phyloP scores from a whole-genome alignment of 2,888 invertebrate genomes.

The Caenorhabditis parvicauda region DNA sequence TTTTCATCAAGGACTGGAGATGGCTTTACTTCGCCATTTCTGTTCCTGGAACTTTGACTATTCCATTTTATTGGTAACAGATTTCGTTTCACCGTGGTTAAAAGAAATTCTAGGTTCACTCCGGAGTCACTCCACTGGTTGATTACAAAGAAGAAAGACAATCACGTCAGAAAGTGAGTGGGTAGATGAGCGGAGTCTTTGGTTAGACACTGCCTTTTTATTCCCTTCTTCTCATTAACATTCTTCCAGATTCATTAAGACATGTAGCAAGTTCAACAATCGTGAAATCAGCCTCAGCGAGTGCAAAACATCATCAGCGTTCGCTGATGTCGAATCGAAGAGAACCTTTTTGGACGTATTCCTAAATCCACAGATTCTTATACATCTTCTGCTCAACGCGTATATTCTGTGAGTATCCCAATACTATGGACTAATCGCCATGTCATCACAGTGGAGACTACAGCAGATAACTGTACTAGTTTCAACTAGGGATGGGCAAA shows the following conservation, averaged over 20 bases:
- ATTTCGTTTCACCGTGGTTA: not conserved
- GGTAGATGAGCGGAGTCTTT: not conserved
- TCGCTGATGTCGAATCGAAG: conserved; percentile 7
- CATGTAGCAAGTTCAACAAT: conserved; percentile 39
- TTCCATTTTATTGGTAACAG: conserved; percentile 45
- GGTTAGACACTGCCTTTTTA: not conserved
- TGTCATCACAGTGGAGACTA: no score
- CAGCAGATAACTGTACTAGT: no score
- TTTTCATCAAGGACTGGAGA: conserved; percentile 49
- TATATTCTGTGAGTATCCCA: conserved; percentile 46
- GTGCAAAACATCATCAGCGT: conserved; percentile 11
- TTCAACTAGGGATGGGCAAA: no score
- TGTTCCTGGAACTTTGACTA: conserved; percentile 44
- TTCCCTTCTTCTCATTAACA: not conserved
- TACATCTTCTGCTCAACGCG: conserved; percentile 48
- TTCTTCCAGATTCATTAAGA: conserved; percentile 36
- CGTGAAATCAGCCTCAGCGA: conserved; percentile 17
- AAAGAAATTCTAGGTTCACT: conserved; percentile 10
- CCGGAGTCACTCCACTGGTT: conserved; percentile 58
- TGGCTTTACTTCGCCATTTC: conserved; percentile 48
- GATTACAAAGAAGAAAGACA: conserved; percentile 44
- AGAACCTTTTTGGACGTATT: conserved; percentile 32
- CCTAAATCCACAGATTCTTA: conserved; percentile 25
- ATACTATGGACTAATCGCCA: no score
- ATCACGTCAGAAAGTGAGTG: conserved; percentile 35